Base-by-base conservation (phyloP, 2,113 vertebrate genomes). In the Indicator indicator region DNA sequence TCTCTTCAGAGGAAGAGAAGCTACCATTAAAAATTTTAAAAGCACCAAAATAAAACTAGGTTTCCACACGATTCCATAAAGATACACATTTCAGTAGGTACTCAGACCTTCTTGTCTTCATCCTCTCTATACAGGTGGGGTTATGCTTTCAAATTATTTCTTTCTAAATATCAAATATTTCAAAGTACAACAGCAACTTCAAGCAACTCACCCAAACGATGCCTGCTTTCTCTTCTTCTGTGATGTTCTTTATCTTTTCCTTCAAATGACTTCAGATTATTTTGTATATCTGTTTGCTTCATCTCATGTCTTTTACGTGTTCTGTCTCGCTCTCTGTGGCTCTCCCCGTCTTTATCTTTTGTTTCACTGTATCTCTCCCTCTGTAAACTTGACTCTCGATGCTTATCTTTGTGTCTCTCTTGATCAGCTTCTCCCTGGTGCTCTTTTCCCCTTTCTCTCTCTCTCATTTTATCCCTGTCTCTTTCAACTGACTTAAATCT, bases 401-500 rank as follows among this genome's bases (percentile, higher is more conserved):
- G 33, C 27, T 91, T 95, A 26, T 90, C 80, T 81, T 30, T 91
- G 70, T 86, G 27, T 88, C 87, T 62, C 28, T 78, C 91, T 76
- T 0, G 5, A 7, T 87, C 94, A 70, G 42, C 86, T 33, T 90
- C 96, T 72, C 80, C 89, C 7, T 19, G n/a, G 28, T 64, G 40
- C 7, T 90, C 69, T 92, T 83, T 93, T 3, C 55, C 79, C 21
- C 42, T 93, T 28, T 86, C 96, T 75, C 70, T 88, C 19, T 98
- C 96, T 81, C 63, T 89, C 16, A 85, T 89, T 86, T 96, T 97
- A 11, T 97, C 97, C 26, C 79, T 82, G 40, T 96, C 95, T 73
- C 96, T 97, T 44, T 98, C 97, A 90, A 72, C 64, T 8, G 73
- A 97, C 62, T 92, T 97, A 58, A 76, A 93, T 80, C 70, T 89